Evolutionary conservation across 2,888 invertebrate species (phyloP).

Genomic region (Tromatobia lineatoria): DNA sequence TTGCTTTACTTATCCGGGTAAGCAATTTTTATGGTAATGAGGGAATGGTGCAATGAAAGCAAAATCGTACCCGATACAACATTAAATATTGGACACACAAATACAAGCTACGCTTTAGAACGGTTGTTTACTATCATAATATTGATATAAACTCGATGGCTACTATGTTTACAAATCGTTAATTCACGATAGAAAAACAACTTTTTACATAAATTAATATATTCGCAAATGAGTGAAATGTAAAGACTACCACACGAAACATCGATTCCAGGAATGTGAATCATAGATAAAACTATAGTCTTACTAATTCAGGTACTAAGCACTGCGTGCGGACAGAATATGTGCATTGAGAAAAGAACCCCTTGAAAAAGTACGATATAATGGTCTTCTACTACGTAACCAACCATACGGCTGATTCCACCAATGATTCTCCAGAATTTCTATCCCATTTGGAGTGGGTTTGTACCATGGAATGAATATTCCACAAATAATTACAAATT

Average conservation of each 20-base stretch:
- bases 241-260: no score
- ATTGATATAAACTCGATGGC: neutral
- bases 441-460: neutral
- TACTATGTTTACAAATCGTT: neutral
- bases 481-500: neutral
- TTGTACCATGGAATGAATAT: neutral
- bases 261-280: no score
- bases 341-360: neutral
- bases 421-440: neutral
- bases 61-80: neutral
- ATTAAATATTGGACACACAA: neutral
- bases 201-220: neutral
- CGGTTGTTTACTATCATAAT: neutral
- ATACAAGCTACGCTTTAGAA: neutral
- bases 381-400: neutral
- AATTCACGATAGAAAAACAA: neutral
- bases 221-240: neutral
- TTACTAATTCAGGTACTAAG: no score
- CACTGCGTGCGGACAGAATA: neutral
- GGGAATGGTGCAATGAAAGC: neutral
- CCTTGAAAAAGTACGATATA: neutral
- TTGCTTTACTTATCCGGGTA: slow-evolving; percentile 11
- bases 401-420: neutral
- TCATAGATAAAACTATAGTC: no score
- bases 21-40: slow-evolving; percentile 16